Conservation (phyloP, 2,113 vertebrate genomes). For the Hippopotamus amphibius region DNA sequence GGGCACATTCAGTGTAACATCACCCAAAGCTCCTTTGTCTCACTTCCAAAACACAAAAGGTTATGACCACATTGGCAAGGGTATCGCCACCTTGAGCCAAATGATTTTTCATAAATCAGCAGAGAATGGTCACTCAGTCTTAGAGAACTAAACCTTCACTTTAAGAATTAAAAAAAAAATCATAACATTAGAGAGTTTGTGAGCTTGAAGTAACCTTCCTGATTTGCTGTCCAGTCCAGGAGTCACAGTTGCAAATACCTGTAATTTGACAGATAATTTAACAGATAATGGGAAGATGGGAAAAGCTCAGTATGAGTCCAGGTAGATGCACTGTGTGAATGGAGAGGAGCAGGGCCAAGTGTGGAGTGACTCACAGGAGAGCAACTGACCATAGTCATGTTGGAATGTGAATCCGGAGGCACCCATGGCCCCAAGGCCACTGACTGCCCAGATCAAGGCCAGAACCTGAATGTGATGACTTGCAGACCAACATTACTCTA, state of each 20-base stretch:
- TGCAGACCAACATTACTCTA: not conserved
- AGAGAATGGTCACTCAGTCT: not conserved
- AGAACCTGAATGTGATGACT: not conserved
- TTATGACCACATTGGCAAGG: not conserved
- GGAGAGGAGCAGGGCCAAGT: not conserved
- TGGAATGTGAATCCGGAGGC: not conserved
- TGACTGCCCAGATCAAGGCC: not conserved
- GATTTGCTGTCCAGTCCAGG: not conserved
- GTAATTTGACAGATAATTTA: not conserved
- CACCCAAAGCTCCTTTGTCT: not conserved
- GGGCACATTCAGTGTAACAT: not conserved
- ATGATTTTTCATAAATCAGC: not conserved
- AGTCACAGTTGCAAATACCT: not conserved
- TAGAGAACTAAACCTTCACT: slow-evolving; percentile 9
- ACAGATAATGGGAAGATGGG: not conserved
- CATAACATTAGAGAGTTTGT: not conserved
- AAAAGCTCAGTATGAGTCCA: not conserved
- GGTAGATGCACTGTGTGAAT: rapidly evolving
- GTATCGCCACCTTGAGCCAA: not conserved
- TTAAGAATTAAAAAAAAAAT: not conserved
- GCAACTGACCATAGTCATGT: rapidly evolving
- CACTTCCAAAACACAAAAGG: not conserved
- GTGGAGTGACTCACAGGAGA: not conserved
- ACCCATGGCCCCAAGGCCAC: not conserved
- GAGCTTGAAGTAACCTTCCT: not conserved